phyloP scores from a whole-genome alignment of 1,140 invertebrate genomes.

The Eubasilissa regina region DNA sequence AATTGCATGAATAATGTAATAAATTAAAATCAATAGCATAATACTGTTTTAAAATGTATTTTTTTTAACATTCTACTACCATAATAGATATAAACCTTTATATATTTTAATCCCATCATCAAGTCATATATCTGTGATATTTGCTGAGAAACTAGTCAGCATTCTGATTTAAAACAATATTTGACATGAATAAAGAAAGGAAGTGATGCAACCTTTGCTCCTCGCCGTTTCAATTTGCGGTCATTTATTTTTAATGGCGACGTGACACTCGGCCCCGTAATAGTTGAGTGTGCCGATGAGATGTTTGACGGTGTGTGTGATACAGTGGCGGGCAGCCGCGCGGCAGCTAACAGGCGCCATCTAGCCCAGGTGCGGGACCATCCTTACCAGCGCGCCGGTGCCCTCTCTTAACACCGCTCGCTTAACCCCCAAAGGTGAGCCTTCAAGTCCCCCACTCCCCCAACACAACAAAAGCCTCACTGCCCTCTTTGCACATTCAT shows the following conservation, averaged over 20 bases:
- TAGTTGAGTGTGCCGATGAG: constrained; percentile 22
- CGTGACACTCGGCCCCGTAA: background rate
- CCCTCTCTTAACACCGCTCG: constrained; percentile 82
- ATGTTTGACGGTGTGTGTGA: constrained; percentile 32
- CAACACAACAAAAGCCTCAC: background rate
- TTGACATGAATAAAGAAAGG: no score
- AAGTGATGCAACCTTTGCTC: background rate
- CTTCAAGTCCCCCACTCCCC: background rate
- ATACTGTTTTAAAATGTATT: no score
- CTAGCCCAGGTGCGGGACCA: constrained; percentile 90
- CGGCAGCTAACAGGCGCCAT: constrained; percentile 81
- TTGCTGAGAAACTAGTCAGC: no score
- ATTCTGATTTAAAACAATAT: no score
- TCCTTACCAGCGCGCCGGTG: constrained; percentile 93
- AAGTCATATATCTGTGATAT: no score
- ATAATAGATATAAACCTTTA: no score
- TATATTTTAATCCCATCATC: no score
- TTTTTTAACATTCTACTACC: no score
- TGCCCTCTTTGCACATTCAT: background rate
- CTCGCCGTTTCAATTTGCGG: background rate
- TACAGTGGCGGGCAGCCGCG: constrained; percentile 79
- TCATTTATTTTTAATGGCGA: background rate
- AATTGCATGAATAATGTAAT: no score
- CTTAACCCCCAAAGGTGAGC: constrained; percentile 66
- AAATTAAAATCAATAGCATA: no score